A percentile compares a stretch with the other conserved stretches of the same genome.
phyloP scores from a whole-genome alignment of 2,888 invertebrate genomes.

The Tromatobia lineatoria region DNA sequence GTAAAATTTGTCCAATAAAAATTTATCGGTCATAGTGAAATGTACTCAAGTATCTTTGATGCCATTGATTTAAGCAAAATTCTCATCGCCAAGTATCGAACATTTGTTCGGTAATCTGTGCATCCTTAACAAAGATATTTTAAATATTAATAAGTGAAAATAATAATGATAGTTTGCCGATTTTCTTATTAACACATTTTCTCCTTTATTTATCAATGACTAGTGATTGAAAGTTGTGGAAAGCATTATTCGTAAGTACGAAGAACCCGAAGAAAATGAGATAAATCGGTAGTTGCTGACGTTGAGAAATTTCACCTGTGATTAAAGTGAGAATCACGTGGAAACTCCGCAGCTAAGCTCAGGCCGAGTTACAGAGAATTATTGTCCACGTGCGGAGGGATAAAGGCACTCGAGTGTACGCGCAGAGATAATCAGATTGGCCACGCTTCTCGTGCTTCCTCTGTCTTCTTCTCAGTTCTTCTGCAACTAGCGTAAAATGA shows the following conservation, averaged over 20 bases:
- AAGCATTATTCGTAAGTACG: too few species aligned
- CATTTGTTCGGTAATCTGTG: too few species aligned
- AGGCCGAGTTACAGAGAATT: background rate
- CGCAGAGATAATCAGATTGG: constrained; percentile 55
- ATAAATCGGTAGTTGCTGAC: background rate
- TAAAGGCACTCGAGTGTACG: constrained; percentile 37
- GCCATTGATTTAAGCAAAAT: too few species aligned
- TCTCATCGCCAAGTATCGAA: too few species aligned
- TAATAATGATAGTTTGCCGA: too few species aligned
- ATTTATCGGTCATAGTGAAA: too few species aligned
- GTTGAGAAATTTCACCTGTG: background rate
- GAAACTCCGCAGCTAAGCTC: constrained; percentile 1
- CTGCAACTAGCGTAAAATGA: constrained; percentile 47
- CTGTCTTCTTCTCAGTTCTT: constrained; percentile 33
- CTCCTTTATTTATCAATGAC: too few species aligned
- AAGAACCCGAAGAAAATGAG: background rate
- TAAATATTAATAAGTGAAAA: background rate
- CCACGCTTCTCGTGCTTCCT: constrained; percentile 52
- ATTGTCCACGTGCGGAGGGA: constrained; percentile 39
- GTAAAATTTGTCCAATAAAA: too few species aligned
- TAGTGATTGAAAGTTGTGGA: background rate
- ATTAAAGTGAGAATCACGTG: background rate
- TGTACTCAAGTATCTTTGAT: too few species aligned
- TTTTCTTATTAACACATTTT: too few species aligned
- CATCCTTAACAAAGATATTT: too few species aligned